Evolutionary conservation across 2,113 vertebrate species (phyloP).

Genomic region (Zosterops hypoxanthus): DNA sequence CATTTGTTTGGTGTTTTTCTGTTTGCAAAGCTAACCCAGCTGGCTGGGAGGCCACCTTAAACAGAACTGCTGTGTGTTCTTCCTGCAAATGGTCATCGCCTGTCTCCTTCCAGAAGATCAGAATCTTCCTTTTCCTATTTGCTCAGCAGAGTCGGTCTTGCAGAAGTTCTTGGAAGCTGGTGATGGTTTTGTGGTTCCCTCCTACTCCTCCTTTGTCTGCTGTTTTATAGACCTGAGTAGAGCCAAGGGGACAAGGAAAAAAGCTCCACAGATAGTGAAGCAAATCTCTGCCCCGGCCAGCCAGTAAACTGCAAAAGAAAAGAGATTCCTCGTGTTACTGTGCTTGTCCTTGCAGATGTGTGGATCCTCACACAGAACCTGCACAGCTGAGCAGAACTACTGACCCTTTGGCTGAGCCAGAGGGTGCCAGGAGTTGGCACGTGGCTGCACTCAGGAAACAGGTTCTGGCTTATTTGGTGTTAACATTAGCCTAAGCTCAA

Average conservation of each 20-base stretch:
- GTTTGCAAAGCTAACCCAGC: not conserved
- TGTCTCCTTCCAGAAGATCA: not conserved
- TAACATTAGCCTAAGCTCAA: not conserved
- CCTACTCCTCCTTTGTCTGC: constrained; percentile 53
- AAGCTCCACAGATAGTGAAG: constrained; percentile 78
- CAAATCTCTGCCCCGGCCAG: constrained; percentile 86
- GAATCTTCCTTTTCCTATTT: not conserved
- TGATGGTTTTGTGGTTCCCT: not conserved
- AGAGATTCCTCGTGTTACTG: not conserved
- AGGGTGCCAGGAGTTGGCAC: not conserved
- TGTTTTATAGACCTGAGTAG: constrained; percentile 71
- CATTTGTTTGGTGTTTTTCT: not conserved
- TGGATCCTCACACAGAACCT: not conserved
- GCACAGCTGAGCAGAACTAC: not conserved
- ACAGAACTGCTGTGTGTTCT: not conserved
- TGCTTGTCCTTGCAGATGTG: fast-evolving
- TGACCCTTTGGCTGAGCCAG: not conserved
- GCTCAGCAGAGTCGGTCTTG: not conserved
- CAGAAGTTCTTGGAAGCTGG: not conserved
- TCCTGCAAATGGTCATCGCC: fast-evolving
- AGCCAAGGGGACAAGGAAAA: constrained; percentile 84
- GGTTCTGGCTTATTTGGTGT: not conserved
- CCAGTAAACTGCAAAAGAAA: constrained; percentile 89
- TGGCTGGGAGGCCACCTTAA: not conserved
- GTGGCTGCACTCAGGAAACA: not conserved